Evolutionary conservation across 2,888 invertebrate species (phyloP), one percentile per base, ranked within the genome.

Genomic region (Blera fallax): DNA sequence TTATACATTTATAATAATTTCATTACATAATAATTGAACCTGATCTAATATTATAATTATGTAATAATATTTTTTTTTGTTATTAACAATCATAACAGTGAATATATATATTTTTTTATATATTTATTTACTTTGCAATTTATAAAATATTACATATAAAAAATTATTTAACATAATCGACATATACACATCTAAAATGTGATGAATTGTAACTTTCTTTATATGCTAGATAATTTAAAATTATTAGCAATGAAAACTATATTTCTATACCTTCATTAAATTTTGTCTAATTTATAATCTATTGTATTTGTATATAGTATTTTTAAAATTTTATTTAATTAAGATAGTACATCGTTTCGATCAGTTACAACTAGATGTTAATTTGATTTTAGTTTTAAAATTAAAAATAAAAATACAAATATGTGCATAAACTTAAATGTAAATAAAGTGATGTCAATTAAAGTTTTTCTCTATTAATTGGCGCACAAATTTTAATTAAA

Each of bases 321-420:
- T 43, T 73, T 77, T 81, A 14, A 54, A 67, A 27, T 48, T 56
- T 16, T 34, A 67, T 73, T 73, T 65, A 65, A 62, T 64, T n/a
- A 54, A 77, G 54, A 85, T 85, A 43, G 40, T 76, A 70, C 32
- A 16, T 82, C 37, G 48, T 54, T 74, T 79, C 70, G 37, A 48
- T 72, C 10, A 45, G 45, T 79, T 79, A 72, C 14, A 79, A 10
- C 50, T 76, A 67, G 11, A 65, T 45, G 24, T 56, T 60, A n/a
- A 34, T 52, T 79, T 50, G 82, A 81, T 70, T 80, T 82, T 87
- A 84, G 82, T 88, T 87, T 88, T 87, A 3, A 3, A 3, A 3
- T 24, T 24, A 89, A 88, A 87, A 79, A 74, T 87, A 88, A 88
- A 62, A 88, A 89, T 88, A 88, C 54, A 62, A 65, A 56, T 8